These are phyloP conservation scores for Cephus pygmeus DNA, from an alignment of 2,888 invertebrate genomes.

Conservation along the genomic window DNA sequence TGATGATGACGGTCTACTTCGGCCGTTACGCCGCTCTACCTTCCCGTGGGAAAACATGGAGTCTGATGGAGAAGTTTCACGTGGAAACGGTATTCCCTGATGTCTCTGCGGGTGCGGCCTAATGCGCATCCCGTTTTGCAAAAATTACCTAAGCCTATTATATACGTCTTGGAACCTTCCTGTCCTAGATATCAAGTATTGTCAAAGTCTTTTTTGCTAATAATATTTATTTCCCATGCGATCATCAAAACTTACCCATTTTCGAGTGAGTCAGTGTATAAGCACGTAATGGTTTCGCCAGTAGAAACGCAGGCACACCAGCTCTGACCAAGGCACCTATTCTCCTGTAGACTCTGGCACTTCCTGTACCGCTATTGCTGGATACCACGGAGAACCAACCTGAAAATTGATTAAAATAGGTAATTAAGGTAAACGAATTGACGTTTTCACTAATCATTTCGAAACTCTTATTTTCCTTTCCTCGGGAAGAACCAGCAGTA, in stretches of 20 bases:
- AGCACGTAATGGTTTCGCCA: constrained; percentile 59
- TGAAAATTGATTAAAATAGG: constrained; percentile 25
- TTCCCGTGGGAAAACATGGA: not conserved
- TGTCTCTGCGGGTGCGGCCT: not conserved
- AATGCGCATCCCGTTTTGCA: not conserved
- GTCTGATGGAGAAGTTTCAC: not conserved
- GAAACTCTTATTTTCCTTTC: constrained; percentile 39
- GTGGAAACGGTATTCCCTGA: not conserved
- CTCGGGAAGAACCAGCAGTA: constrained; percentile 25
- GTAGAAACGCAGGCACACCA: constrained; percentile 59
- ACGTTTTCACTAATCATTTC: not conserved
- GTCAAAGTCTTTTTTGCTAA: not conserved
- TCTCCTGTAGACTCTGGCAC: constrained; percentile 59
- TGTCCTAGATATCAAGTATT: not conserved
- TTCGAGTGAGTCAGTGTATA: constrained; percentile 62
- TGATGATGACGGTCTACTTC: not conserved
- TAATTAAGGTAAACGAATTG: not conserved
- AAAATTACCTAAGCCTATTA: not conserved
- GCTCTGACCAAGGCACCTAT: constrained; percentile 59
- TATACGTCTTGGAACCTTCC: not conserved
- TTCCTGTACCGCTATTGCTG: constrained; percentile 58
- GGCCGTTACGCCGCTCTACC: not conserved
- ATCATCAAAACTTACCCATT: constrained; percentile 51
- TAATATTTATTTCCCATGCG: not conserved
- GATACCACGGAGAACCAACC: constrained; percentile 62